Evolutionary conservation across 2,888 invertebrate genomes (phyloP).

Genomic region (Drosophila subquinaria): DNA sequence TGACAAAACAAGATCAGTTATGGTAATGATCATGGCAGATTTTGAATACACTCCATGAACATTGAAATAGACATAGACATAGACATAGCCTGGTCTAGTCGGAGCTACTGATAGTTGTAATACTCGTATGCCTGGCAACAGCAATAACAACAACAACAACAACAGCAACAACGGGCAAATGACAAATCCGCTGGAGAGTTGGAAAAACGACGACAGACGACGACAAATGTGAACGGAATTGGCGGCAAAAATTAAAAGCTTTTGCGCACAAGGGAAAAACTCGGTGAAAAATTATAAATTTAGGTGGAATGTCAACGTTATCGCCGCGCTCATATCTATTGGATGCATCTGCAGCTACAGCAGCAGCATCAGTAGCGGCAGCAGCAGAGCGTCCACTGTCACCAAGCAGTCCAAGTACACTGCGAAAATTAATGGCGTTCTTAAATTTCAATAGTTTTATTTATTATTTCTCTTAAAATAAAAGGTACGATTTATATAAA

Average conservation of each 20-base stretch:
- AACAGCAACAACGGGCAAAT: slow-evolving; percentile 28
- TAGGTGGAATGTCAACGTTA: slow-evolving; percentile 82
- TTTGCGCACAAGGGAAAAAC: slow-evolving; percentile 71
- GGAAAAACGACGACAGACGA: slow-evolving; percentile 31
- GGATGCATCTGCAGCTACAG: slow-evolving; percentile 62
- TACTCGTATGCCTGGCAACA: slow-evolving; percentile 35
- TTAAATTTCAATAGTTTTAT: too few species aligned
- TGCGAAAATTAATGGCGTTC: not conserved
- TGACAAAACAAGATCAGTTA: slow-evolving; percentile 78
- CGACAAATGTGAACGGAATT: slow-evolving; percentile 62
- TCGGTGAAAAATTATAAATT: slow-evolving; percentile 78
- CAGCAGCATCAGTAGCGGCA: too few species aligned
- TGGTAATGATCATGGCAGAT: slow-evolving; percentile 76
- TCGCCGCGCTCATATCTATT: slow-evolving; percentile 76
- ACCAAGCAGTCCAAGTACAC: slow-evolving; percentile 19
- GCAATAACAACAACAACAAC: slow-evolving; percentile 22
- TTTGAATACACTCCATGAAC: slow-evolving; percentile 54
- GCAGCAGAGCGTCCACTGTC: slow-evolving; percentile 30
- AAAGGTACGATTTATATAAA: too few species aligned
- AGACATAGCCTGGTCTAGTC: slow-evolving; percentile 23
- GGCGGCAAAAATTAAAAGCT: slow-evolving; percentile 83
- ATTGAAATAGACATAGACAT: slow-evolving; percentile 38
- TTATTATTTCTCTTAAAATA: too few species aligned
- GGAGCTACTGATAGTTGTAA: slow-evolving; percentile 48
- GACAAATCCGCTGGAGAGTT: slow-evolving; percentile 66